Evolutionary conservation across 2,888 invertebrate species (phyloP).

Genomic region (Seladonia tumulorum): DNA sequence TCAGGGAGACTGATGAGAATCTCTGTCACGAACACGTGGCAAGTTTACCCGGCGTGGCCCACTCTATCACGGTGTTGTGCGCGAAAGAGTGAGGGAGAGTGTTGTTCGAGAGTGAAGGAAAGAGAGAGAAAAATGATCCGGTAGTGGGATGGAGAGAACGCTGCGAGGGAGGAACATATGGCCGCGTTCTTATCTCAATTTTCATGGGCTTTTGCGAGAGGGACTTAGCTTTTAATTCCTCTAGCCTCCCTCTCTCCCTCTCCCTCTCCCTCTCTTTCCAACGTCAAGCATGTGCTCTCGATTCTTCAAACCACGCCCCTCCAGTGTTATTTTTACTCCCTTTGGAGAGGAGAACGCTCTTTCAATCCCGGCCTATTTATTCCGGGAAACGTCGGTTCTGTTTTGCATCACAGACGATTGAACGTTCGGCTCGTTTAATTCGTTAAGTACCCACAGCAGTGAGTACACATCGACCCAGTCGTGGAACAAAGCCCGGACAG

Average conservation of each 20-base stretch:
- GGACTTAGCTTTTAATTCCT: conserved; percentile 42
- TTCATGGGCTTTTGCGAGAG: conserved; percentile 46
- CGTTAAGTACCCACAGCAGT: background rate
- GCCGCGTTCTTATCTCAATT: conserved; percentile 53
- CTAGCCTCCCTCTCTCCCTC: background rate
- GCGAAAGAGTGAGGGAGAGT: conserved; percentile 1
- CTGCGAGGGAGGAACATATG: conserved; percentile 53
- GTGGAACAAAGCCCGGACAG: background rate
- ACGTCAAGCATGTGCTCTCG: conserved; percentile 41
- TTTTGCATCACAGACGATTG: background rate
- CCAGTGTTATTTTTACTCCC: conserved; percentile 25
- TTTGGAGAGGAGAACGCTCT: conserved; percentile 22
- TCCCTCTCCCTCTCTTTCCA: background rate
- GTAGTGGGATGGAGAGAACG: conserved; percentile 24
- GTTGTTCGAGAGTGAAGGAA: background rate
- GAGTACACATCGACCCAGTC: background rate
- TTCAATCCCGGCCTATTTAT: conserved; percentile 15
- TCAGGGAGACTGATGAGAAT: conserved; percentile 37
- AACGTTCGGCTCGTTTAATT: background rate
- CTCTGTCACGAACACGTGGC: conserved; percentile 47
- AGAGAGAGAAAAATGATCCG: conserved; percentile 12
- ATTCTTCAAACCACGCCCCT: conserved; percentile 30
- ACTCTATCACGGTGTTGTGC: conserved; percentile 16
- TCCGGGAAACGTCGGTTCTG: conserved; percentile 1
- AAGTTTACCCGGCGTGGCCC: conserved; percentile 29